These are phyloP conservation scores for Phortica variegata DNA, from an alignment of 1,140 invertebrate genomes.

Conservation along the genomic window DNA sequence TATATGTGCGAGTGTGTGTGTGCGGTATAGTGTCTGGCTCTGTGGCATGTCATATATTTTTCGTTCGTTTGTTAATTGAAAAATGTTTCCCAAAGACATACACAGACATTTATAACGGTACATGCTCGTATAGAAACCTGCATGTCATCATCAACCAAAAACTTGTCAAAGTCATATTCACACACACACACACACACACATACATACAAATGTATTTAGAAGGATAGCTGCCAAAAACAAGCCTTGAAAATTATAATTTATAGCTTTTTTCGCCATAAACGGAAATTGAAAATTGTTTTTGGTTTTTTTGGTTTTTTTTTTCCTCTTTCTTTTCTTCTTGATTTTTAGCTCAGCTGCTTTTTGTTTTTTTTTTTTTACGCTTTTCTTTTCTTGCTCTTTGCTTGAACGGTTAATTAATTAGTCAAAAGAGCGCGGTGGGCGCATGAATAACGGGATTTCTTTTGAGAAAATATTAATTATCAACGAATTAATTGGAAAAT, in stretches of 20 bases:
- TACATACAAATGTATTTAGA: slow-evolving; percentile 2
- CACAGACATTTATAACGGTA: too few species aligned
- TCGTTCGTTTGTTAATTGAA: slow-evolving; percentile 54
- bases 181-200: slow-evolving; percentile 10
- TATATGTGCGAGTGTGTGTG: slow-evolving; percentile 15
- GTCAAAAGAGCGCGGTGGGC: too few species aligned
- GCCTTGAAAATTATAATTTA: slow-evolving; percentile 52
- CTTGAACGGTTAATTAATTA: too few species aligned
- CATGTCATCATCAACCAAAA: slow-evolving; percentile 44
- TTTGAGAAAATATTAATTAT: too few species aligned
- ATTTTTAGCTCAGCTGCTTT: slow-evolving; percentile 8
- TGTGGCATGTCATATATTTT: slow-evolving; percentile 50
- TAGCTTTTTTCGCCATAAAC: slow-evolving; percentile 23
- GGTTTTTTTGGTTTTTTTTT: slow-evolving; percentile 8
- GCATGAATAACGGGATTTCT: too few species aligned
- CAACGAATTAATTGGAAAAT: too few species aligned
- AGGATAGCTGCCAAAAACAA: slow-evolving; percentile 15
- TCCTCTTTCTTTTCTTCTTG: not conserved
- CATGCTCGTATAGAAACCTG: too few species aligned
- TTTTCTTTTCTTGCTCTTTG: slow-evolving; percentile 16
- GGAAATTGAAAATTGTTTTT: not conserved
- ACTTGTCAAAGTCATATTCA: slow-evolving; percentile 42
- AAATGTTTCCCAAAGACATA: slow-evolving; percentile 51
- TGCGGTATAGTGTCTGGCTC: slow-evolving; percentile 28
- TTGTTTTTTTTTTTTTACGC: slow-evolving; percentile 7